These are phyloP conservation scores for Leucophenga montana DNA, from an alignment of 2,888 invertebrate species.

Conservation along the genomic window DNA sequence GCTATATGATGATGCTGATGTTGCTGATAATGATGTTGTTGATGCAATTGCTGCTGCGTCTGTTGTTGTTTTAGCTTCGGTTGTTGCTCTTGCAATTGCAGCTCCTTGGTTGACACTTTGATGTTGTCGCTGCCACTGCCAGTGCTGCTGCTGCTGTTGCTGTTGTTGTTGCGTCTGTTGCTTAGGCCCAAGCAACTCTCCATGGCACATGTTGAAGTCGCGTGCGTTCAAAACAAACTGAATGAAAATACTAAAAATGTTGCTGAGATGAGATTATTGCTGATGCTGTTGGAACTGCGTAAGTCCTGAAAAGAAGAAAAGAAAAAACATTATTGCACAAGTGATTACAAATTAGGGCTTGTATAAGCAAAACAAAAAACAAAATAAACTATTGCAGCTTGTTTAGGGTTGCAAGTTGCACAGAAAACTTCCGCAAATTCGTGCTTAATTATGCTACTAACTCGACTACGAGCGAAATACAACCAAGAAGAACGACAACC, in stretches of 20 bases:
- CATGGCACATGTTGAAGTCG: slow-evolving; percentile 71
- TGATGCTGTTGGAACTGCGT: not conserved
- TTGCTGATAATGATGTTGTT: slow-evolving; percentile 31
- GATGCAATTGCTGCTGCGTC: slow-evolving; percentile 36
- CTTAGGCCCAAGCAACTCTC: slow-evolving; percentile 71
- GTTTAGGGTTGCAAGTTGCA: not conserved
- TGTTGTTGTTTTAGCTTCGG: slow-evolving; percentile 42
- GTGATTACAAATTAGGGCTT: no score
- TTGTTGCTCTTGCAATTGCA: slow-evolving; percentile 40
- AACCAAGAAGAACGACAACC: no score
- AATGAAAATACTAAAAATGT: not conserved
- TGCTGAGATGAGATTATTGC: not conserved
- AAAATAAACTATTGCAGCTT: no score
- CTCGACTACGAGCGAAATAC: not conserved
- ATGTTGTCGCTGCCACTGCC: slow-evolving; percentile 45
- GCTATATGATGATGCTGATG: slow-evolving; percentile 38
- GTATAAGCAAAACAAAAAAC: no score
- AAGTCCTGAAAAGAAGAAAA: not conserved
- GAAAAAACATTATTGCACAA: not conserved
- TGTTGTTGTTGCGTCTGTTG: slow-evolving; percentile 63
- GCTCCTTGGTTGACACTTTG: slow-evolving; percentile 25
- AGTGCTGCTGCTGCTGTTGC: slow-evolving; percentile 45
- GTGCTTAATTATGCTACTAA: slow-evolving; percentile 7
- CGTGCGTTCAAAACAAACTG: slow-evolving; percentile 1
- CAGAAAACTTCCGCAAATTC: slow-evolving; percentile 5